phyloP scores from a whole-genome alignment of 1,140 invertebrate genomes.

The Yoshiicerus persimilis region DNA sequence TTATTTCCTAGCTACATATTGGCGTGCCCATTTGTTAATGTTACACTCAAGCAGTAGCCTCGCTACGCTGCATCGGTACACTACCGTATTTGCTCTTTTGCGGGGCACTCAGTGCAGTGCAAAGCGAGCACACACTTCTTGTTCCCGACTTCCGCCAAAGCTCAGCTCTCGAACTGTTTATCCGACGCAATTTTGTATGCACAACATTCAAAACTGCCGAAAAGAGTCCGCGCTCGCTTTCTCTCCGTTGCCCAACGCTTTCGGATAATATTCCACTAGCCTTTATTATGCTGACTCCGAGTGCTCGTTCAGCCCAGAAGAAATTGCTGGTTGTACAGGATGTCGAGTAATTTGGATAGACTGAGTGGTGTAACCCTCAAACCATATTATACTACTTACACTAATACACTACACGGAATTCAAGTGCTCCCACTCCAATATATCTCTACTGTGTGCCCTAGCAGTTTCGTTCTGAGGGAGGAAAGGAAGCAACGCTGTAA shows the following conservation, averaged over 20 bases:
- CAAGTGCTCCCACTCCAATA: background rate
- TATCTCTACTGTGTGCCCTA: background rate
- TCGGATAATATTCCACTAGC: background rate
- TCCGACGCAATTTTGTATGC: background rate
- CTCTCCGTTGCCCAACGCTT: background rate
- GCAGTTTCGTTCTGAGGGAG: background rate
- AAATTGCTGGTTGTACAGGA: background rate
- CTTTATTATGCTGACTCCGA: background rate
- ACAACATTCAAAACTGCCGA: background rate
- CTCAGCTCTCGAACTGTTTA: background rate
- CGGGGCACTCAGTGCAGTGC: background rate
- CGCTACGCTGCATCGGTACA: too few relatives aligned
- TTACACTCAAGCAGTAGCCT: background rate
- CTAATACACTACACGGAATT: background rate
- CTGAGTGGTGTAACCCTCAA: background rate
- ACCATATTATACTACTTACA: too few relatives aligned
- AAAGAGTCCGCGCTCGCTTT: background rate
- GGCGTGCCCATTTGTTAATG: background rate
- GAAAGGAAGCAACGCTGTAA: background rate
- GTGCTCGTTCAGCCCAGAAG: background rate
- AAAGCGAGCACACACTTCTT: background rate
- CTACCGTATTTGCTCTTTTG: background rate
- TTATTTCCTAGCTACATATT: background rate
- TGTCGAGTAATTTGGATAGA: constrained; percentile 1
- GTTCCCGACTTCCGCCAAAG: background rate